Percentiles rank a stretch among this genome's conserved stretches.
These are phyloP conservation scores for Neosilurus hyrtlii DNA, from an alignment of 2,797 vertebrate genomes.

Conservation along the genomic window DNA sequence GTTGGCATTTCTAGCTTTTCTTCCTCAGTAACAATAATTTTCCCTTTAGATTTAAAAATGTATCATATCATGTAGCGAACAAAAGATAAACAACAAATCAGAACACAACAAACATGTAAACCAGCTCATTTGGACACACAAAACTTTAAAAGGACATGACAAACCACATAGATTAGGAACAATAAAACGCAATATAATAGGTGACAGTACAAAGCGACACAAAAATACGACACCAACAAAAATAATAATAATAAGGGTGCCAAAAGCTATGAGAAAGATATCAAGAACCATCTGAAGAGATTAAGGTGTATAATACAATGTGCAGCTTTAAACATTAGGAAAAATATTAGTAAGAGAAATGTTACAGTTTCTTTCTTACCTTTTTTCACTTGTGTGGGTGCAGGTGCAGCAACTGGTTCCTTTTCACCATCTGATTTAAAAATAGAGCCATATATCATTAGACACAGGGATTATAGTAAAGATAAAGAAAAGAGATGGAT, in stretches of 20 bases:
- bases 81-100: conserved; percentile 39
- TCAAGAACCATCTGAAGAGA: conserved; percentile 5
- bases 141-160: conserved; percentile 30
- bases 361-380: conserved; percentile 73
- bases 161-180: conserved; percentile 45
- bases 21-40: conserved; percentile 71
- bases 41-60: conserved; percentile 68
- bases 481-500: neutral
- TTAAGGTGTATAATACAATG: neutral
- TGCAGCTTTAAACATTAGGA: neutral
- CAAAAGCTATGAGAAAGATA: conserved; percentile 27
- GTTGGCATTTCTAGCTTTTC: conserved; percentile 71
- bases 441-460: conserved; percentile 51
- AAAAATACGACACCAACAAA: neutral
- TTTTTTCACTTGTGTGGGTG: conserved; percentile 91
- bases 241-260: conserved; percentile 14
- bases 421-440: conserved; percentile 73
- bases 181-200: conserved; percentile 37
- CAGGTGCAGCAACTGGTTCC: conserved; percentile 82
- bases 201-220: conserved; percentile 20
- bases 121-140: conserved; percentile 1
- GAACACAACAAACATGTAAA: conserved; percentile 28
- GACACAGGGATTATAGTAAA: conserved; percentile 7
- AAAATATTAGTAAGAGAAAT: neutral
- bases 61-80: conserved; percentile 71